Evolutionary conservation across 2,797 vertebrate genomes (phyloP), one percentile per base, ranked within the genome.

Genomic region (Smutsia gigantea): DNA sequence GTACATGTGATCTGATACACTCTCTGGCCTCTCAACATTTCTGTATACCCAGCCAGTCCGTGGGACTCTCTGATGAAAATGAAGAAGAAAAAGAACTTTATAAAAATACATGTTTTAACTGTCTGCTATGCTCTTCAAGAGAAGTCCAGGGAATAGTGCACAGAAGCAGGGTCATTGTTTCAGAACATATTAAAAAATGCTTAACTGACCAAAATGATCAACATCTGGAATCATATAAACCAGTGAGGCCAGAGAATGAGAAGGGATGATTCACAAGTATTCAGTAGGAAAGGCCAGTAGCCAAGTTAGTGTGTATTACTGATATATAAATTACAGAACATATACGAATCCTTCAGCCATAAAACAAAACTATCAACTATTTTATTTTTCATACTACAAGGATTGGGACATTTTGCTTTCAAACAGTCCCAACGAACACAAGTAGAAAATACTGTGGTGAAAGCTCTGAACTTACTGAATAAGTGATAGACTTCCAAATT

Each of bases 1-100:
- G 98, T 99, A 99, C 99, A 99, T 99, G 87, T 99, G 99, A 96
- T 99, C 99, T 0, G 99, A 99, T 0, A 99, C 99, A 0, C 99
- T 99, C 98, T 99, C 99, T 0, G 99, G 99, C 34, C 99, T 97
- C 64, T 98, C 97, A 78, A 99, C 99, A 1, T 99, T 98, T 96
- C 99, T 99, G 98, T 99, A 99, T 23, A 99, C 99, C 99, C 99
- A 99, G 81, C 99, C 99, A 0, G 99, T 99, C 90, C 99, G 98
- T 0, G 99, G 99, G 2, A 99, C 99, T 59, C 99, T 99, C 99
- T 99, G 0, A 39, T 63, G 82, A 83, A 95, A 66, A 86, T 63
- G 17, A 77, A 93, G 7, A 39, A 87, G 39, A 77, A 27, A 87
- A 46, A 49, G 23, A 74, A 57, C 5, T 29, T 79, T 27, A 37